Evolutionary conservation across 2,797 vertebrate genomes (phyloP), one percentile per base, ranked within the genome.

Genomic region (Siniperca scherzeri): DNA sequence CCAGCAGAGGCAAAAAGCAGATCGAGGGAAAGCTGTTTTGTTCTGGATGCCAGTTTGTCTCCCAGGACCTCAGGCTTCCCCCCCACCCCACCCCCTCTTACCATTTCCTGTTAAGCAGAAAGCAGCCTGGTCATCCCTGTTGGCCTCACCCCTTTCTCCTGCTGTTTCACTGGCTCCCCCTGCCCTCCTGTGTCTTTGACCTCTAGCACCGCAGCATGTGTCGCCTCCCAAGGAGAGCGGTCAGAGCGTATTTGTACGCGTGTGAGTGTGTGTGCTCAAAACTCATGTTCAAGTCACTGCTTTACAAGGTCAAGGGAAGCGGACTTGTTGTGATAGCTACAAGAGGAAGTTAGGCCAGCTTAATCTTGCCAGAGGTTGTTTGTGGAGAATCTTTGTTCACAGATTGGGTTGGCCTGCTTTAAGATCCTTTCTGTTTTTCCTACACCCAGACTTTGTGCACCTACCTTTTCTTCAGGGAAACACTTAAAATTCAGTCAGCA

Each of bases 71-170:
- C 68, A 25, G 2, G 17, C 25, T 9, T 0, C 10, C 36, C 10
- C 42, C 44, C 33, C 25, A 9, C 12, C 13, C 1, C 53, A n/a
- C 74, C 55, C 61, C 62, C 75, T 27, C 17, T 55, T 52, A 46
- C 62, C 55, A 83, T 88, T 92, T 91, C 89, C 90, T 91, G 87
- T 89, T 59, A 60, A 81, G 70, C 87, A 71, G 55, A 25, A 36
- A 38, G 48, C 74, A n/a, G 77, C 84, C 70, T 66, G 77, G 72
- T 42, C 89, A 27, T 62, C 70, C 87, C 83, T 84, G 70, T 83
- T 83, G 65, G 87, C 71, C 70, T 65, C 67, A 62, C 67, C 65
- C 60, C 33, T 69, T 56, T 76, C 74, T 59, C 55, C 74, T 27
- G 52, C 61, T 56, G 85, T 76, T 74, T 71, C 27, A 53, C 72